Base-by-base conservation (phyloP, 2,888 invertebrate genomes). In the Theristus sp. region DNA sequence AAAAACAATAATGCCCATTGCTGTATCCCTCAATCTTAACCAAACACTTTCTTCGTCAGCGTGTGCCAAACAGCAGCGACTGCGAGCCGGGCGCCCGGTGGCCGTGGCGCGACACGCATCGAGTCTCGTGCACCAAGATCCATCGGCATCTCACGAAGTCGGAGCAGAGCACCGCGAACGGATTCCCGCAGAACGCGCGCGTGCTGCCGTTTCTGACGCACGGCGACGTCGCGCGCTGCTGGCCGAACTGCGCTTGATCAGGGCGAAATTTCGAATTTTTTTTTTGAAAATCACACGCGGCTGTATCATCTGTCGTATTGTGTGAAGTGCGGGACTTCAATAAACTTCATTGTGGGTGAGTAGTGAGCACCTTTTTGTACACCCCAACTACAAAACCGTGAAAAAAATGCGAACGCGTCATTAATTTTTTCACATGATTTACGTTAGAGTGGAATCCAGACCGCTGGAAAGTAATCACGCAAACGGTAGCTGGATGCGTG, bases 201-300 rank as follows among this genome's bases (percentile, higher is more conserved):
- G 54, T 52, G 2, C 57, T 60, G 25, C 65, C 65, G 6, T 65
- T 62, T 30, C 58, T 65, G 30, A 30, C 46, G 31, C 49, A 65
- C 53, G 56, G 60, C 1, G 65, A 65, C 52, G 56, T 65, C 29
- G 65, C 60, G 24, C 60, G 63, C 27, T 65, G 65, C 49, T 65
- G 62, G 53, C 65, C 65, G 28, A 27, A 63, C 24, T 65, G 65
- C 26, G 38, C 38, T n/a, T n/a, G n/a, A n/a, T n/a, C n/a, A n/a
- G n/a, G n/a, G n/a, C n/a, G n/a, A n/a, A n/a, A n/a, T n/a, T n/a
- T n/a, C n/a, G n/a, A n/a, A n/a, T n/a, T n/a, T n/a, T n/a, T n/a
- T n/a, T n/a, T n/a, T n/a, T n/a, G n/a, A n/a, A n/a, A n/a, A n/a
- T n/a, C n/a, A n/a, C n/a, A n/a, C n/a, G n/a, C n/a, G n/a, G n/a